Evolutionary conservation across 2,888 invertebrate genomes (phyloP).

Genomic region (Sabatieria punctata): DNA sequence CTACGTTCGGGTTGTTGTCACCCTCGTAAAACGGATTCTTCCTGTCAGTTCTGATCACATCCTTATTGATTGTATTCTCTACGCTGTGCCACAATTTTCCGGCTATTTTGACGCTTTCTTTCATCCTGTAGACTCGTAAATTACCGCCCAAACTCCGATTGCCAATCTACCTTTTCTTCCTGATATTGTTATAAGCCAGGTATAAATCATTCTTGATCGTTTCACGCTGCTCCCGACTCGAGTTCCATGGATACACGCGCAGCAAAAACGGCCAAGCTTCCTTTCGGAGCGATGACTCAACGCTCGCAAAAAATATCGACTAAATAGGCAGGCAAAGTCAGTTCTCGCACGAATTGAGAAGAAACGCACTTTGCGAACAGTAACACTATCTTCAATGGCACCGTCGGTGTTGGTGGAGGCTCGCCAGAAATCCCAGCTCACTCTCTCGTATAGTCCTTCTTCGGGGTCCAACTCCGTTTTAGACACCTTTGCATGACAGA

Average conservation of each 20-base stretch:
- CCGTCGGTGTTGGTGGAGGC: slow-evolving; percentile 65
- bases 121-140: slow-evolving; percentile 7
- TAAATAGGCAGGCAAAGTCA: slow-evolving; percentile 19
- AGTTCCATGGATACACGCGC: slow-evolving; percentile 77
- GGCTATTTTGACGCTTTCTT: not conserved
- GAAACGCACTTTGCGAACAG: slow-evolving; percentile 56
- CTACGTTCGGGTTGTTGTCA: slow-evolving; percentile 38
- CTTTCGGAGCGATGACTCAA: slow-evolving; percentile 64
- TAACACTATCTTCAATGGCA: slow-evolving; percentile 68
- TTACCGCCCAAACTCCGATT: no score
- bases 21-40: slow-evolving; percentile 38
- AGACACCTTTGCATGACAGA: slow-evolving; percentile 59
- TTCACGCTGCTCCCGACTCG: slow-evolving; percentile 71
- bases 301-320: slow-evolving; percentile 74
- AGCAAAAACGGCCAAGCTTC: slow-evolving; percentile 88
- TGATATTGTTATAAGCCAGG: slow-evolving; percentile 40
- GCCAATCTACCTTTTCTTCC: slow-evolving; percentile 34
- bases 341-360: no score
- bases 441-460: slow-evolving; percentile 68
- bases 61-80: slow-evolving; percentile 69
- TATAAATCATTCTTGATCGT: slow-evolving; percentile 58
- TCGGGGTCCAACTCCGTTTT: slow-evolving; percentile 79
- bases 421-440: slow-evolving; percentile 67
- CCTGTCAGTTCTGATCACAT: slow-evolving; percentile 40
- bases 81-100: slow-evolving; percentile 49